Evolutionary conservation across 2,113 vertebrate species (phyloP).

Genomic region (Eptesicus fuscus): DNA sequence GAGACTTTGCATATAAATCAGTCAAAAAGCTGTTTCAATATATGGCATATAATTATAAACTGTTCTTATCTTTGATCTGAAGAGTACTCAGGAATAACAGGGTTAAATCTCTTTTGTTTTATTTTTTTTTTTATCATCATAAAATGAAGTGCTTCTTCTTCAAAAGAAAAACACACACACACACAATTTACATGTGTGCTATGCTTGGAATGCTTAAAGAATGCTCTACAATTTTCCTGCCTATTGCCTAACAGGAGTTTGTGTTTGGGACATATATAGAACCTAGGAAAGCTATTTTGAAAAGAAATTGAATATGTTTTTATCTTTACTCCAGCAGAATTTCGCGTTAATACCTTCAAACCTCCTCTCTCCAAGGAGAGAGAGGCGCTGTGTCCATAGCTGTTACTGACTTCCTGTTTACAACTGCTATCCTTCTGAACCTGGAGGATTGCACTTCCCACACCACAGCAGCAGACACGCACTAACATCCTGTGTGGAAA

Average conservation of each 20-base stretch:
- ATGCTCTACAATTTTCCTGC: not conserved
- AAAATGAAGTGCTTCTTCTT: not conserved
- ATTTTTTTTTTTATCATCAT: not conserved
- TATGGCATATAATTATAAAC: not conserved
- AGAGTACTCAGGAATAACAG: not conserved
- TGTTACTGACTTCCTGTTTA: conserved; percentile 86
- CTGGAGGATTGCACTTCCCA: conserved; percentile 77
- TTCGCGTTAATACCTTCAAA: not conserved
- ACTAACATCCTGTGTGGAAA: conserved; percentile 82
- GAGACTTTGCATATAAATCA: not conserved
- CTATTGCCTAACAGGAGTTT: not conserved
- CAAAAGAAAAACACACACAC: not conserved
- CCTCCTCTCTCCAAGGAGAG: conserved; percentile 27
- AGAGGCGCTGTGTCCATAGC: conserved; percentile 46
- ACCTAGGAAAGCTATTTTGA: not conserved
- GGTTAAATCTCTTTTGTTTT: not conserved
- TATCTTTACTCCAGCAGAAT: not conserved
- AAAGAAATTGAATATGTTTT: not conserved
- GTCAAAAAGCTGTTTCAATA: not conserved
- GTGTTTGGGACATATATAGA: not conserved
- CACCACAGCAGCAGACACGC: conserved; percentile 72
- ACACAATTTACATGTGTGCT: not conserved
- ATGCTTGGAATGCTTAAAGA: not conserved
- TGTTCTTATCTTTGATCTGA: not conserved
- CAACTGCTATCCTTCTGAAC: conserved; percentile 66